A percentile compares a stretch with the other conserved stretches of the same genome.
phyloP scores from a whole-genome alignment of 2,888 invertebrate genomes.

The Phlogophora meticulosa region DNA sequence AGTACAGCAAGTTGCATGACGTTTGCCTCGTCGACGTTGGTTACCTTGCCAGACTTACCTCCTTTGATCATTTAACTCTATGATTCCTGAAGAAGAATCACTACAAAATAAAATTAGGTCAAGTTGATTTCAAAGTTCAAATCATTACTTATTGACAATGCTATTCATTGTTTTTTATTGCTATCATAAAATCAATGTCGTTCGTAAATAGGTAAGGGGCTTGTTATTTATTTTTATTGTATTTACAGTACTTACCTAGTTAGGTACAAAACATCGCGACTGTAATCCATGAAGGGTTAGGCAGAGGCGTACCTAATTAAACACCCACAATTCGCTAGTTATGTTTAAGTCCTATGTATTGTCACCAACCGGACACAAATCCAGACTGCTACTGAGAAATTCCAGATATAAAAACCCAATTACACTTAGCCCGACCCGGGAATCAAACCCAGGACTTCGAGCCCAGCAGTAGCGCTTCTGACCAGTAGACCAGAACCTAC shows the following conservation, averaged over 20 bases:
- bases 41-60: constrained; percentile 29
- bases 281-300: no score
- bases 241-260: neutral
- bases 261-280: no score
- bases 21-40: constrained; percentile 19
- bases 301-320: no score
- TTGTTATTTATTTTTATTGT: constrained; percentile 20
- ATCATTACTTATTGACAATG: constrained; percentile 12
- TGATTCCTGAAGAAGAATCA: constrained; percentile 21
- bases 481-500: no score
- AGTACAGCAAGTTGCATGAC: constrained; percentile 25
- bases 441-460: no score
- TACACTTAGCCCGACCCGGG: no score
- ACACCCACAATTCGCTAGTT: no score
- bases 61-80: constrained; percentile 22
- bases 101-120: constrained; percentile 11
- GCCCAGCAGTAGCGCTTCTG: no score
- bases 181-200: constrained; percentile 24
- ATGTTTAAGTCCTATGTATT: no score
- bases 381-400: no score
- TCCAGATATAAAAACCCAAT: no score
- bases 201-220: constrained; percentile 13
- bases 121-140: constrained; percentile 24
- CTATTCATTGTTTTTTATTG: constrained; percentile 22
- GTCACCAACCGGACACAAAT: no score